Evolutionary conservation across 2,888 invertebrate genomes (phyloP).

Genomic region (Drosophila affinis): DNA sequence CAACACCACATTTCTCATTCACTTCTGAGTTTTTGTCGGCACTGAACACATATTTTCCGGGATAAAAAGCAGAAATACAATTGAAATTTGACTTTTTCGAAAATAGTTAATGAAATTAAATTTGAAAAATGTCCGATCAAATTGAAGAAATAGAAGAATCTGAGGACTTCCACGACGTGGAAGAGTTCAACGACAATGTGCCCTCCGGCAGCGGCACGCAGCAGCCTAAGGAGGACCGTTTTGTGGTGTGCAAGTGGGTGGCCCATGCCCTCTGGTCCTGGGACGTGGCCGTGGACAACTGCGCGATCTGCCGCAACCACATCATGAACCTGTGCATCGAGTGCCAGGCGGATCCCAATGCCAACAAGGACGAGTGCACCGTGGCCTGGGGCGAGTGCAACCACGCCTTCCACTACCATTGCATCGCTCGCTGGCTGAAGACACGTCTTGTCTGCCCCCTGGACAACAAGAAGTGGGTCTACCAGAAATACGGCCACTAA

Average conservation of each 20-base stretch:
- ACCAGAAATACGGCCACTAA: slow-evolving; percentile 94
- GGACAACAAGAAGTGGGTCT: slow-evolving; percentile 99
- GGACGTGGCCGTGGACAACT: slow-evolving; percentile 99
- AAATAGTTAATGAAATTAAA: background rate
- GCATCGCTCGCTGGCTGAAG: slow-evolving; percentile 99
- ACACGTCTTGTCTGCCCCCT: slow-evolving; percentile 99
- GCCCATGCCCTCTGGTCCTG: slow-evolving; percentile 99
- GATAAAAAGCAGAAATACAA: background rate
- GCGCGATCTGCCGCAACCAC: slow-evolving; percentile 99
- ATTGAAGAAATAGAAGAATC: slow-evolving; percentile 95
- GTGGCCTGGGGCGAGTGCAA: slow-evolving; percentile 99
- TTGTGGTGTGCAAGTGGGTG: slow-evolving; percentile 99
- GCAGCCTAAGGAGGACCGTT: slow-evolving; percentile 93
- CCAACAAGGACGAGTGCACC: slow-evolving; percentile 99
- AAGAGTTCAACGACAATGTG: slow-evolving; percentile 65
- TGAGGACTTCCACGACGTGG: slow-evolving; percentile 87
- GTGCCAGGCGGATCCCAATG: slow-evolving; percentile 98
- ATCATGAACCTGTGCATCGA: slow-evolving; percentile 99
- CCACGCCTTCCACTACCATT: slow-evolving; percentile 99
- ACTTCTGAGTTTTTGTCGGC: background rate
- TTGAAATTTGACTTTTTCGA: background rate
- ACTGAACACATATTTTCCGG: background rate
- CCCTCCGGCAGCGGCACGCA: slow-evolving; percentile 88
- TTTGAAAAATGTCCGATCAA: slow-evolving; percentile 50
- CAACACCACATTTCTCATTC: background rate